These are phyloP conservation scores for Andrena trimmerana DNA, from an alignment of 2,888 invertebrate species.

Conservation along the genomic window DNA sequence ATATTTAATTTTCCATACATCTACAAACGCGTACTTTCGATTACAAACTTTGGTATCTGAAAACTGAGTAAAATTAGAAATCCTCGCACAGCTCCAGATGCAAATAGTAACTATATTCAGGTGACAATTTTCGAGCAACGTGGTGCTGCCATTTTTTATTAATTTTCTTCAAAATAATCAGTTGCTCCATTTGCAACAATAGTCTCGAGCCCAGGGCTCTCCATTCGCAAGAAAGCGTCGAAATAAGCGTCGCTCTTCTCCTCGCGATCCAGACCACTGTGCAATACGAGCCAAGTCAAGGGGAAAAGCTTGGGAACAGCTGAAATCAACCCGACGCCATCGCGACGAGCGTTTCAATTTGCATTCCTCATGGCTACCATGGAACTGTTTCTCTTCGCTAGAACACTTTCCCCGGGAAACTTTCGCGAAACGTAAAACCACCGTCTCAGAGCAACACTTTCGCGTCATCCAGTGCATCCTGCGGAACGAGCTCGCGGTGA, in stretches of 20 bases:
- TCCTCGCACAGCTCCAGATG: too few species aligned
- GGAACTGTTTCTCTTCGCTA: slow-evolving; percentile 12
- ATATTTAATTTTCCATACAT: too few species aligned
- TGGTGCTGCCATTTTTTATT: too few species aligned
- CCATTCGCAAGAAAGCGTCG: not conserved
- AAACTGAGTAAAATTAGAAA: too few species aligned
- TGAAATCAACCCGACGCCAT: not conserved
- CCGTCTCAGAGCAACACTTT: slow-evolving; percentile 37
- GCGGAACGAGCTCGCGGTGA: slow-evolving; percentile 6
- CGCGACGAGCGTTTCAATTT: slow-evolving; percentile 23
- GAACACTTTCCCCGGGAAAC: slow-evolving; percentile 40
- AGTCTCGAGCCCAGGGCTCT: too few species aligned
- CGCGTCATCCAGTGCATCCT: slow-evolving; percentile 22
- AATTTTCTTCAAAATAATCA: too few species aligned
- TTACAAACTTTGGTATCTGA: too few species aligned
- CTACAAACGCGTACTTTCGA: too few species aligned
- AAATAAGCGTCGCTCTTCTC: not conserved
- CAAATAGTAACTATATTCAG: too few species aligned
- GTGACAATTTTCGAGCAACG: too few species aligned
- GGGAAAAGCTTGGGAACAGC: not conserved
- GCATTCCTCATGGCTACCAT: slow-evolving; percentile 27
- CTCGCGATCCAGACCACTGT: not conserved
- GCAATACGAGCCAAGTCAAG: not conserved
- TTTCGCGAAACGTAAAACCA: slow-evolving; percentile 22
- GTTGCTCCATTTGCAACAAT: too few species aligned